Conservation (phyloP, 1,140 invertebrate genomes). For the Proctacanthus coquilletti region DNA sequence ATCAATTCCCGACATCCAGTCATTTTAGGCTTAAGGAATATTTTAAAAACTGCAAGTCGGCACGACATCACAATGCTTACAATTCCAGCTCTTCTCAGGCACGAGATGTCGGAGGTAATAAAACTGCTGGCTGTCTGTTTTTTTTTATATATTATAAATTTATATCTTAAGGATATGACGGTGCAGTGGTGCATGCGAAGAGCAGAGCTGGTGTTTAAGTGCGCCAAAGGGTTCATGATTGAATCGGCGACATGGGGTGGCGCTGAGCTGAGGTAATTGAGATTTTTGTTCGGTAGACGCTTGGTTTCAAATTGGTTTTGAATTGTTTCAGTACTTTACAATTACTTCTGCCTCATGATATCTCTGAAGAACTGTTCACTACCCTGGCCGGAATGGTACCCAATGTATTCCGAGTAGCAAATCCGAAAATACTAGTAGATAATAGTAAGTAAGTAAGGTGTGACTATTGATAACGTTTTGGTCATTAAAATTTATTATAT, state of each 20-base stretch:
- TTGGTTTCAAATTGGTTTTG: constrained; percentile 33
- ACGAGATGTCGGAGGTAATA: constrained; percentile 86
- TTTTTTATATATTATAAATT: background rate
- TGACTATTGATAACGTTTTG: no score
- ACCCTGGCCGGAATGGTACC: constrained; percentile 75
- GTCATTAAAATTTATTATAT: no score
- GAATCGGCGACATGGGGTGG: constrained; percentile 89
- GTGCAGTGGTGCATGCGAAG: constrained; percentile 88
- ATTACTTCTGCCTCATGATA: constrained; percentile 48
- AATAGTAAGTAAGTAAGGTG: no score
- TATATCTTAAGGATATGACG: constrained; percentile 67
- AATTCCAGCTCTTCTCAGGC: constrained; percentile 78
- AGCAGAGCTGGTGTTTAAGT: constrained; percentile 94
- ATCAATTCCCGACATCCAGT: constrained; percentile 91
- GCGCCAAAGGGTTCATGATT: constrained; percentile 98
- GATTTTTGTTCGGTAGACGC: constrained; percentile 62
- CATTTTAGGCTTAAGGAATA: constrained; percentile 88
- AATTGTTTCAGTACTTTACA: constrained; percentile 21
- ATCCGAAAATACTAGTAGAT: constrained; percentile 47
- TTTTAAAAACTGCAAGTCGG: constrained; percentile 83
- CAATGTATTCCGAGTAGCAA: constrained; percentile 78
- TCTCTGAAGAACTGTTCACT: constrained; percentile 73
- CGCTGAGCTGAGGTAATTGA: constrained; percentile 66
- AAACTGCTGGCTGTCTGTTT: no score
- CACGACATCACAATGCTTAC: constrained; percentile 88